Percentiles rank a stretch among this genome's conserved stretches.
phyloP scores from a whole-genome alignment of 2,888 invertebrate species.

The Mellilla xanthometata region DNA sequence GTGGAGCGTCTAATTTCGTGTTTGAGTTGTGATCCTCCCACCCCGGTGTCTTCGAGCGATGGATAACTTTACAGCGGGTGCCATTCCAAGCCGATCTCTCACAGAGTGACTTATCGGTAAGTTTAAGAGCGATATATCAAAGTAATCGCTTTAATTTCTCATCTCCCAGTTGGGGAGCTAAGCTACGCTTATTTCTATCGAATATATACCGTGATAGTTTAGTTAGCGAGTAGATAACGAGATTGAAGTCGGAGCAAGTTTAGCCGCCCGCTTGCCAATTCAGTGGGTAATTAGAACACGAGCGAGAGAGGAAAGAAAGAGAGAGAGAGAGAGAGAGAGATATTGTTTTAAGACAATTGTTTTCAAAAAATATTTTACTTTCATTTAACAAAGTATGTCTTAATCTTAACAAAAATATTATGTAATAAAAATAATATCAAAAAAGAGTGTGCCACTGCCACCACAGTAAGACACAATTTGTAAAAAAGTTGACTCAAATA shows the following conservation, averaged over 20 bases:
- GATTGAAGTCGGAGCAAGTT: constrained; percentile 9
- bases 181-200: constrained; percentile 69
- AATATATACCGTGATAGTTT: constrained; percentile 60
- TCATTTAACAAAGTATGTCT: too few relatives aligned
- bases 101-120: constrained; percentile 77
- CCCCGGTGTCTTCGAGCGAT: constrained; percentile 55
- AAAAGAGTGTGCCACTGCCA: too few relatives aligned
- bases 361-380: too few relatives aligned
- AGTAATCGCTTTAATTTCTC: constrained; percentile 82
- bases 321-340: too few relatives aligned
- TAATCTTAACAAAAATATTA: too few relatives aligned
- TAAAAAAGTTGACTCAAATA: too few relatives aligned
- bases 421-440: too few relatives aligned
- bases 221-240: constrained; percentile 21
- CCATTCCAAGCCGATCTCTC: constrained; percentile 76
- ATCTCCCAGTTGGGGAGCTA: constrained; percentile 66
- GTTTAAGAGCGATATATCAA: constrained; percentile 79
- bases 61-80: constrained; percentile 75
- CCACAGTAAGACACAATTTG: too few relatives aligned
- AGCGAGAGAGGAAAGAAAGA: not conserved
- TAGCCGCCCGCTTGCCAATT: constrained; percentile 24
- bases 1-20: constrained; percentile 50
- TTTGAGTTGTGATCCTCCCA: constrained; percentile 39
- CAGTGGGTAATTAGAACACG: not conserved
- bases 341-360: too few relatives aligned